Evolutionary conservation across 1,140 invertebrate genomes (phyloP).

Genomic region (Drosophila rhopaloa): DNA sequence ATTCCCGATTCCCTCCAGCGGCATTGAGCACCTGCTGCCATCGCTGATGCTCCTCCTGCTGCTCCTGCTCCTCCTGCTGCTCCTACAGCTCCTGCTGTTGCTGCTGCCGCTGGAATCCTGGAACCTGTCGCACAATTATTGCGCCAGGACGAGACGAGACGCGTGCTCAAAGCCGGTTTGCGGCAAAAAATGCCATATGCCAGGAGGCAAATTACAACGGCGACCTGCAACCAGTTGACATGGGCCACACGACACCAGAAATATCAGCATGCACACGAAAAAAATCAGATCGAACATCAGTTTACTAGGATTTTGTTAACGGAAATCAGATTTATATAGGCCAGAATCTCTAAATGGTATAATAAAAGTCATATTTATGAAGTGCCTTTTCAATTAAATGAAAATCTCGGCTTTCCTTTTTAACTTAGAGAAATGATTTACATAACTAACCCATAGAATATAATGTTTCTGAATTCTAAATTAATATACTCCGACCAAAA

Average conservation of each 20-base stretch:
- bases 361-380: not conserved
- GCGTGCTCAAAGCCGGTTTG: constrained; percentile 80
- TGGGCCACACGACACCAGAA: constrained; percentile 72
- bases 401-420: too few species aligned
- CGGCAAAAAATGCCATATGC: constrained; percentile 70
- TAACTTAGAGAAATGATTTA: too few species aligned
- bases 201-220: constrained; percentile 72
- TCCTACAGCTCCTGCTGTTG: constrained; percentile 55
- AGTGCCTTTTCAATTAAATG: too few species aligned
- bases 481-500: too few species aligned
- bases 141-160: constrained; percentile 70
- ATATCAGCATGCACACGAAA: constrained; percentile 15
- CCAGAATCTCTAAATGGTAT: too few species aligned
- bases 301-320: not conserved
- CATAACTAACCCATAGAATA: too few species aligned
- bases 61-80: constrained; percentile 11
- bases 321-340: too few species aligned
- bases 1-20: constrained; percentile 67
- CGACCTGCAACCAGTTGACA: constrained; percentile 70
- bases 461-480: too few species aligned
- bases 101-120: constrained; percentile 51
- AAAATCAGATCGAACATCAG: not conserved
- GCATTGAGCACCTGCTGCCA: constrained; percentile 70
- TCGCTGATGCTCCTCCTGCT: constrained; percentile 35
- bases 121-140: constrained; percentile 80